A percentile compares a stretch with the other conserved stretches of the same genome.
phyloP scores from a whole-genome alignment of 2,797 vertebrate genomes.

The Xyrichtys novacula region DNA sequence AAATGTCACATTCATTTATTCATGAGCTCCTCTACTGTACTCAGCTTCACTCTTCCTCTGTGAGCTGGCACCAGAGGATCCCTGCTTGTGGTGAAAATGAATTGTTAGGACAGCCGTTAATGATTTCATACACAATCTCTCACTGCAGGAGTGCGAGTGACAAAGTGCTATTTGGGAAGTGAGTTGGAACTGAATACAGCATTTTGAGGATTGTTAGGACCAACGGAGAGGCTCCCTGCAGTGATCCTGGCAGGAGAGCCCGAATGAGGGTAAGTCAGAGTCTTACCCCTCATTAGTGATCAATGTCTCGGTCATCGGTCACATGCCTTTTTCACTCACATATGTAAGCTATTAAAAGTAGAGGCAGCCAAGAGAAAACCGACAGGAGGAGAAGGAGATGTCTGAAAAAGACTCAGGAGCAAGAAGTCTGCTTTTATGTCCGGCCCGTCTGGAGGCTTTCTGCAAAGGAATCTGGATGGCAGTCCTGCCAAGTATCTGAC shows the following conservation, averaged over 20 bases:
- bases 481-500: slow-evolving; percentile 63
- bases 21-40: slow-evolving; percentile 39
- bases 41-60: slow-evolving; percentile 7
- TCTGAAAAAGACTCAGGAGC: slow-evolving; percentile 29
- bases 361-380: slow-evolving; percentile 51
- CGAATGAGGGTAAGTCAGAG: slow-evolving; percentile 35
- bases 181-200: slow-evolving; percentile 43
- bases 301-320: slow-evolving; percentile 36
- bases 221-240: slow-evolving; percentile 43
- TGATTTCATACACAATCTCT: slow-evolving; percentile 59
- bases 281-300: slow-evolving; percentile 63
- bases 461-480: slow-evolving; percentile 30
- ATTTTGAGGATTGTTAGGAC: slow-evolving; percentile 38
- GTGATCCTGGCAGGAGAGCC: slow-evolving; percentile 43
- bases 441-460: slow-evolving; percentile 31
- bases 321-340: slow-evolving; percentile 42
- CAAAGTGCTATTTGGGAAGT: slow-evolving; percentile 37
- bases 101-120: slow-evolving; percentile 62
- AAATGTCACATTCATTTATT: slow-evolving; percentile 48
- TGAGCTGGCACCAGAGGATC: slow-evolving; percentile 21
- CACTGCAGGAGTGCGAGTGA: slow-evolving; percentile 29
- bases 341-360: slow-evolving; percentile 59
- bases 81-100: slow-evolving; percentile 29
- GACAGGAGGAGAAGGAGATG: slow-evolving; percentile 19
- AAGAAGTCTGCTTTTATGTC: slow-evolving; percentile 34